Conservation (phyloP, 2,888 invertebrate species). For the Polylopha cassiicola region DNA sequence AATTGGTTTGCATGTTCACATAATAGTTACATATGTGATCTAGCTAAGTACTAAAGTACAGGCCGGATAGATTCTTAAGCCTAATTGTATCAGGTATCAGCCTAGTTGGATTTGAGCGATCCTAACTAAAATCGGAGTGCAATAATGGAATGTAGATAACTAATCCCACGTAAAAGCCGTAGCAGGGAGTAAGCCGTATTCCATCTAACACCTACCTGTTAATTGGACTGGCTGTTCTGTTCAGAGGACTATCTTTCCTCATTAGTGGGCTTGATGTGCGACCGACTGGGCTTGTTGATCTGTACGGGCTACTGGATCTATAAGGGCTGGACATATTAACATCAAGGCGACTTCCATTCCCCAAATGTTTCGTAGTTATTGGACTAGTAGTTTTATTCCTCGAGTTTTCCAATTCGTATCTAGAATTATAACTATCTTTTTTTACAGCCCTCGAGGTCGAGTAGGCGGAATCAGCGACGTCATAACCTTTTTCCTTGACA, state of each 20-base stretch:
- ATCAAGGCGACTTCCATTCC: conserved; percentile 68
- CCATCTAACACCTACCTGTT: conserved; percentile 65
- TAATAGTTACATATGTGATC: too few relatives aligned
- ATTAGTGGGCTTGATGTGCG: conserved; percentile 75
- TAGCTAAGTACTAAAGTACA: too few relatives aligned
- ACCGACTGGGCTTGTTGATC: conserved; percentile 65
- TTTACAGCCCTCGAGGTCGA: conserved; percentile 60
- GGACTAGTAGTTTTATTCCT: conserved; percentile 67
- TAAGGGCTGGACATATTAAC: conserved; percentile 63
- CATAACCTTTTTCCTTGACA: conserved; percentile 62
- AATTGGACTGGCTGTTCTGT: conserved; percentile 75
- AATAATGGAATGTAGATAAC: too few relatives aligned
- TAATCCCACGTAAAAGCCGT: too few relatives aligned
- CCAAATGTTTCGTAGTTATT: conserved; percentile 74
- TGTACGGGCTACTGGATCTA: conserved; percentile 63
- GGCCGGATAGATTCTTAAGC: too few relatives aligned
- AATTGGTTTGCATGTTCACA: too few relatives aligned
- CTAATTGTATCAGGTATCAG: too few relatives aligned
- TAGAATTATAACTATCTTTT: conserved; percentile 49
- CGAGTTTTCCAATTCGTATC: conserved; percentile 68
- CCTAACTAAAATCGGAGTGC: too few relatives aligned
- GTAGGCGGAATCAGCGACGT: conserved; percentile 66
- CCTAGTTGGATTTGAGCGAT: too few relatives aligned
- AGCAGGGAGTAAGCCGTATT: too few relatives aligned
- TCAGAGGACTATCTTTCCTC: conserved; percentile 70